Evolutionary conservation across 2,797 vertebrate genomes (phyloP).

Genomic region (Tragopan temminckii): DNA sequence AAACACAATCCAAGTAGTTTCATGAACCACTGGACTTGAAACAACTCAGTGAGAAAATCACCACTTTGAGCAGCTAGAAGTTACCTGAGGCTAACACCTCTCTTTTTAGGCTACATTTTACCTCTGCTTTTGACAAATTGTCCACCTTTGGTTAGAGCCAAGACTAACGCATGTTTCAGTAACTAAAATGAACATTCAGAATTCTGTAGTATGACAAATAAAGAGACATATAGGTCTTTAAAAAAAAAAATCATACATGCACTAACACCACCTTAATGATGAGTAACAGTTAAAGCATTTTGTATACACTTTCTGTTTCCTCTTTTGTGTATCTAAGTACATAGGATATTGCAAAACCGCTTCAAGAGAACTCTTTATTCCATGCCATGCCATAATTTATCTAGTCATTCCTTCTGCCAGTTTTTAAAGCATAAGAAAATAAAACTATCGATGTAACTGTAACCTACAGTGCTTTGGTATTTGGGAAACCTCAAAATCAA

Average conservation of each 20-base stretch:
- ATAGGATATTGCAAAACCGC: background rate
- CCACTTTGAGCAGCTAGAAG: background rate
- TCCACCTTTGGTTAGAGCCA: background rate
- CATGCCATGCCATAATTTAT: background rate
- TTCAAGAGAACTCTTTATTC: background rate
- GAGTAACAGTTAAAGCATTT: constrained; percentile 2
- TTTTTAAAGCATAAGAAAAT: constrained; percentile 7
- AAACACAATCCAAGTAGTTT: background rate
- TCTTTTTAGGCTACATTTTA: background rate
- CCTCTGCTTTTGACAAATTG: background rate
- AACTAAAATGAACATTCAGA: background rate
- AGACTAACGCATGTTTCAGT: background rate
- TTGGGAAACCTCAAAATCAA: background rate
- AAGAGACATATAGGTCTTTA: background rate
- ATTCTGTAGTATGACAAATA: background rate
- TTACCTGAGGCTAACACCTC: background rate
- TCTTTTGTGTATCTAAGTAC: background rate
- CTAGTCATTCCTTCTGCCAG: background rate
- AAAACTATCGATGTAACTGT: background rate
- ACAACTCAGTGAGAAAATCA: background rate
- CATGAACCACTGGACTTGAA: background rate
- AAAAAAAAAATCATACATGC: background rate
- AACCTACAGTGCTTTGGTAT: background rate
- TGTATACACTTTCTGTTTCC: background rate
- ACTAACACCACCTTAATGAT: background rate